Percentiles rank a stretch among this genome's conserved stretches.
phyloP scores from a whole-genome alignment of 2,113 vertebrate genomes.

The Dasyurus viverrinus region DNA sequence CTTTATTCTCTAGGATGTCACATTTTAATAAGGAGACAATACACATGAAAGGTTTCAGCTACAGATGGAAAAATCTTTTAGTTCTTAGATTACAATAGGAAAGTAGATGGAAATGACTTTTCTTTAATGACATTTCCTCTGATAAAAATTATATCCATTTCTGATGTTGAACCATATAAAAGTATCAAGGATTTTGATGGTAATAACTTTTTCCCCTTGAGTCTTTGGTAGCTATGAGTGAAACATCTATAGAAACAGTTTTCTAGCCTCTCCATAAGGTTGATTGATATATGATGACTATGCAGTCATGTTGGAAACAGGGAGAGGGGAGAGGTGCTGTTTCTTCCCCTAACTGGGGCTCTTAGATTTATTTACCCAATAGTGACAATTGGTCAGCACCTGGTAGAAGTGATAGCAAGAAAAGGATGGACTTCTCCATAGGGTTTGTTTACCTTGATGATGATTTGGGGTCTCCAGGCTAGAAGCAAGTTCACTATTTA shows the following conservation, averaged over 20 bases:
- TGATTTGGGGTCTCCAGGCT: background rate
- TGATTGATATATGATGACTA: background rate
- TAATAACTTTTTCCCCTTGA: background rate
- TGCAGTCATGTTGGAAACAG: background rate
- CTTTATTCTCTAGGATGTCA: background rate
- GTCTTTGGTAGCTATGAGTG: background rate
- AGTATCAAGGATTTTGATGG: background rate
- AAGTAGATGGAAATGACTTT: background rate
- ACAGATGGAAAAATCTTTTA: background rate
- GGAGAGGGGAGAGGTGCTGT: background rate
- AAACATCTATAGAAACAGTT: background rate
- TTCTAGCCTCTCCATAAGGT: background rate
- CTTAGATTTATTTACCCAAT: background rate
- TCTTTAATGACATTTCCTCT: background rate
- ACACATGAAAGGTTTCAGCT: background rate
- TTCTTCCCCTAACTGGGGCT: background rate
- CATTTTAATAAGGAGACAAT: background rate
- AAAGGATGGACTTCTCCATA: background rate
- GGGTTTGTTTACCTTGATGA: background rate
- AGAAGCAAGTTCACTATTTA: background rate
- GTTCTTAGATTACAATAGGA: background rate
- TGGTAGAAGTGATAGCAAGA: background rate
- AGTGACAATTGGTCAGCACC: background rate
- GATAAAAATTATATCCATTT: background rate
- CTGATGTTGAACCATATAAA: background rate